Conservation (phyloP, 37 sponge, comb jelly and placozoan species). For the Halisarca cf. caerulea region DNA sequence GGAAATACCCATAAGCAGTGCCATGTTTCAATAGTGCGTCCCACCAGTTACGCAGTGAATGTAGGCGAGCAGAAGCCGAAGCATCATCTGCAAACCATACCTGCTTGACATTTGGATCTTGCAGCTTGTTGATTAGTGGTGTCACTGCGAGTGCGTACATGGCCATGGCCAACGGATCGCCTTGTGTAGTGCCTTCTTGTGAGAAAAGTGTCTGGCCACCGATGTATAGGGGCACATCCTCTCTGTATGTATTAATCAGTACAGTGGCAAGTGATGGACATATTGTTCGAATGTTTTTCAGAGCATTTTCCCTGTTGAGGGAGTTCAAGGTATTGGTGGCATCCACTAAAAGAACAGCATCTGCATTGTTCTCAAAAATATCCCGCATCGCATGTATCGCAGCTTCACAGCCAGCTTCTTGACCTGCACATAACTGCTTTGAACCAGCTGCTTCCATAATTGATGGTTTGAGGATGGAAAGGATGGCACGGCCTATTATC, state of each 20-base stretch:
- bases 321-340: conserved; percentile 49
- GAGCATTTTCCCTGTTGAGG: conserved; percentile 47
- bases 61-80: conserved; percentile 23
- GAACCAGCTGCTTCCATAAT: conserved; percentile 44
- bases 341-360: conserved; percentile 42
- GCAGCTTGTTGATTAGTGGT: conserved; percentile 42
- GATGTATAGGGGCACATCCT: conserved; percentile 31
- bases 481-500: conserved; percentile 46
- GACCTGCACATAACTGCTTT: conserved; percentile 64
- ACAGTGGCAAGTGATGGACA: conserved; percentile 42
- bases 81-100: conserved; percentile 68
- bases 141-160: conserved; percentile 48
- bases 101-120: conserved; percentile 16
- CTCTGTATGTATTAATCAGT: conserved; percentile 50
- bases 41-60: conserved; percentile 35
- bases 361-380: conserved; percentile 16
- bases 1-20: conserved; percentile 23
- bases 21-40: conserved; percentile 23
- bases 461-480: conserved; percentile 23
- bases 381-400: conserved; percentile 43
- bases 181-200: conserved; percentile 55
- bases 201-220: conserved; percentile 50
- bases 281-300: conserved; percentile 42
- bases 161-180: conserved; percentile 63
- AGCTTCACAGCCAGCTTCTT: conserved; percentile 49